phyloP scores from a whole-genome alignment of 2,797 vertebrate genomes.

The Holocentrus rufus region DNA sequence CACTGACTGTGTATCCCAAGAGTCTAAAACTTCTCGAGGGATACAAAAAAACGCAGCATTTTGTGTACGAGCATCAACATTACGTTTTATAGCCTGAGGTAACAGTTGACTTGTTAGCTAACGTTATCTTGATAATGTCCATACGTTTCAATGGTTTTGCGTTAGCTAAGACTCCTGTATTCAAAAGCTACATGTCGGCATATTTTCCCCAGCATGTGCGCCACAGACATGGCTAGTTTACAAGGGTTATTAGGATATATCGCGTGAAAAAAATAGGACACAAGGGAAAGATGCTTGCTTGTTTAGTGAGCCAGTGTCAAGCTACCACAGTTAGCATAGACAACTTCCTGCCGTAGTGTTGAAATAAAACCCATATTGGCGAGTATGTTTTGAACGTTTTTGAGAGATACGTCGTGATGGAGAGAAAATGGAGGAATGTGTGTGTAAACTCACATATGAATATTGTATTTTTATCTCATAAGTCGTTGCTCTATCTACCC shows the following conservation, averaged over 20 bases:
- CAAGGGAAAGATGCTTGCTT: background rate
- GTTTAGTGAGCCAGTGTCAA: background rate
- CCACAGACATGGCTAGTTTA: background rate
- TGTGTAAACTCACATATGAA: rapidly evolving
- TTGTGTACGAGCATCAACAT: background rate
- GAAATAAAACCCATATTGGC: constrained; percentile 33
- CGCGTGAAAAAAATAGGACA: background rate
- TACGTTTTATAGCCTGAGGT: background rate
- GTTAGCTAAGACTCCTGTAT: background rate
- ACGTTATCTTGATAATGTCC: background rate
- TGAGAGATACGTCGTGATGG: rapidly evolving
- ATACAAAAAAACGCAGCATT: background rate
- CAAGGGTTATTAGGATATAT: background rate
- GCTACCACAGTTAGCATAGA: rapidly evolving
- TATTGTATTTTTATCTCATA: rapidly evolving
- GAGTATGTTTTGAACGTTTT: background rate
- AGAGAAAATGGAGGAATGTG: rapidly evolving
- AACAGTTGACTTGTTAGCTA: constrained; percentile 13
- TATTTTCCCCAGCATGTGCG: background rate
- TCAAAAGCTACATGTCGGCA: background rate
- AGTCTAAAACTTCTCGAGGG: too few relatives aligned
- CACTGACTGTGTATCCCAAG: too few relatives aligned
- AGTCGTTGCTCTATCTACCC: too few relatives aligned
- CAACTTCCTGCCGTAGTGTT: constrained; percentile 25
- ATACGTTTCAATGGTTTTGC: background rate